phyloP scores from a whole-genome alignment of 1,140 invertebrate species.

The Hyphantria cunea region DNA sequence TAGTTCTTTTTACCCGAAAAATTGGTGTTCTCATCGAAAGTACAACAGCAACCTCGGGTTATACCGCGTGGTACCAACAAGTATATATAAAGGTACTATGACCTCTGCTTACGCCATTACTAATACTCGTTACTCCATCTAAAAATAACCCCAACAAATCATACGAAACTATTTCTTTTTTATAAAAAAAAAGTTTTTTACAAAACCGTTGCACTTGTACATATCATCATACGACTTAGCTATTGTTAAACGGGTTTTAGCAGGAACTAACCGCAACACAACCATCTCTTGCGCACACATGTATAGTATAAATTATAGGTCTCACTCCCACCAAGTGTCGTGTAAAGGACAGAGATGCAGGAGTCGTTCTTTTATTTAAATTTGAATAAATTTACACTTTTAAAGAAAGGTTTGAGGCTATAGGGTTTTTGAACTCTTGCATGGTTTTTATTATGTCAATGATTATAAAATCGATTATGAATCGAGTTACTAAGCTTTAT shows the following conservation, averaged over 20 bases:
- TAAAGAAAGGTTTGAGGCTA: conserved; percentile 49
- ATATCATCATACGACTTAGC: conserved; percentile 25
- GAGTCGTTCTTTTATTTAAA: conserved; percentile 53
- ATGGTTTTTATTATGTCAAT: conserved; percentile 8
- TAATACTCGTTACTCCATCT: too few species aligned
- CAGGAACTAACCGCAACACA: conserved; percentile 2
- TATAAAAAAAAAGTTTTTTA: conserved; percentile 20
- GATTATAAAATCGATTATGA: too few species aligned
- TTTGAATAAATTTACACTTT: conserved; percentile 74
- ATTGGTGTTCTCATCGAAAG: too few species aligned
- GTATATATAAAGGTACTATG: too few species aligned
- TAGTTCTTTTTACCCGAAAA: too few species aligned
- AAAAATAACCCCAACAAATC: too few species aligned
- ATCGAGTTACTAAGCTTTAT: too few species aligned
- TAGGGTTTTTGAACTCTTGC: conserved; percentile 51
- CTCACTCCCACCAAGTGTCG: conserved; percentile 22
- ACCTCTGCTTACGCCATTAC: too few species aligned
- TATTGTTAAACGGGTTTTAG: conserved; percentile 32
- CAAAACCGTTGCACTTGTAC: conserved; percentile 27
- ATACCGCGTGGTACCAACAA: too few species aligned
- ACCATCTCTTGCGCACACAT: not conserved
- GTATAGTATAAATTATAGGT: conserved; percentile 15
- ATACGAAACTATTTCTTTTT: not conserved
- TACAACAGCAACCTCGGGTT: too few species aligned
- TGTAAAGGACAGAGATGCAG: conserved; percentile 48